These are phyloP conservation scores for Poliocrania exsul DNA, from an alignment of 2,797 vertebrate species.

Conservation along the genomic window DNA sequence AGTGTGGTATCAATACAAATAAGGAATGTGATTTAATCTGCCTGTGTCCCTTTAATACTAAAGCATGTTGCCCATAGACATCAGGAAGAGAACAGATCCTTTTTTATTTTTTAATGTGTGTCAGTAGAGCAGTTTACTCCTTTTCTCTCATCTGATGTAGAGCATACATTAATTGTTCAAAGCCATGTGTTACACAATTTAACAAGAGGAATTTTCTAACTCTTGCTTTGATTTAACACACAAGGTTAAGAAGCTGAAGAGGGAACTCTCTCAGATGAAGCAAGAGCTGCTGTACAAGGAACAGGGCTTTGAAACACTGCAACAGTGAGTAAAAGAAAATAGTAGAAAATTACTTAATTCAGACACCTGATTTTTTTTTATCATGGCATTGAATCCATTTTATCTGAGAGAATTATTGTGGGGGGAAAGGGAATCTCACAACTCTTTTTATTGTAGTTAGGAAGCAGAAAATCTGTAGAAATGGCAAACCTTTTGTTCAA, in stretches of 20 bases:
- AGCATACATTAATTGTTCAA: slow-evolving; percentile 44
- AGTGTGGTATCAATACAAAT: slow-evolving; percentile 62
- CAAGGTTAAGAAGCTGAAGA: slow-evolving; percentile 87
- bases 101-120: slow-evolving; percentile 38
- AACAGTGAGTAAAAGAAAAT: slow-evolving; percentile 81
- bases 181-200: background rate
- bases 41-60: slow-evolving; percentile 36
- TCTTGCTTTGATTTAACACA: slow-evolving; percentile 65
- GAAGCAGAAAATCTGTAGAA: background rate
- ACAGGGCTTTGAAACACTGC: slow-evolving; percentile 86
- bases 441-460: background rate
- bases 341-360: slow-evolving; percentile 25
- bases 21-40: slow-evolving; percentile 68
- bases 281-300: slow-evolving; percentile 87
- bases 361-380: background rate
- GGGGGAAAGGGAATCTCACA: background rate
- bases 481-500: background rate
- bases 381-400: background rate
- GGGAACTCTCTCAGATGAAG: slow-evolving; percentile 87
- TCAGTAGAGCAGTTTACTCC: slow-evolving; percentile 53
- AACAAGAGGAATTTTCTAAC: slow-evolving; percentile 41
- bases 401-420: background rate
- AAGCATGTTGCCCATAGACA: slow-evolving; percentile 45
- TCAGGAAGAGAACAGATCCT: slow-evolving; percentile 25
- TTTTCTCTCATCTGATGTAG: slow-evolving; percentile 5